Evolutionary conservation across 2,797 vertebrate species (phyloP).

Genomic region (Petrocephalus schoutedeni): DNA sequence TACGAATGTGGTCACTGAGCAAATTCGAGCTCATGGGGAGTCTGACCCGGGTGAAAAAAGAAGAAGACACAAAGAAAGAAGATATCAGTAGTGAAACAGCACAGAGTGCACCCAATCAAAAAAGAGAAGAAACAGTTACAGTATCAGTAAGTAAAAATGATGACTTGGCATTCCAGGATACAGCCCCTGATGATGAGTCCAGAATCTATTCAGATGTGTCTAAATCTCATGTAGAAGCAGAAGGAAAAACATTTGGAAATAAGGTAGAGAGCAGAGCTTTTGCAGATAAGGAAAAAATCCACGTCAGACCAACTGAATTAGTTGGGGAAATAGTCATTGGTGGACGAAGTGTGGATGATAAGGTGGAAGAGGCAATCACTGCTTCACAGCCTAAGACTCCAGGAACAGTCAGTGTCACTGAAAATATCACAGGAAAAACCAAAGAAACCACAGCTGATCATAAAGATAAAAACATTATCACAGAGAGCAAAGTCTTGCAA

Average conservation of each 20-base stretch:
- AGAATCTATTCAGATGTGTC: slow-evolving; percentile 30
- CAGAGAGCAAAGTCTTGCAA: slow-evolving; percentile 1
- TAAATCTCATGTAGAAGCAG: slow-evolving; percentile 28
- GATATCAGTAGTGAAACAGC: slow-evolving; percentile 8
- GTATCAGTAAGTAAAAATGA: slow-evolving; percentile 23
- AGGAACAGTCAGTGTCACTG: not conserved
- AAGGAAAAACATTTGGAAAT: slow-evolving; percentile 30
- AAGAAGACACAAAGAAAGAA: slow-evolving; percentile 8
- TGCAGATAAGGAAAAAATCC: not conserved
- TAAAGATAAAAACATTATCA: not conserved
- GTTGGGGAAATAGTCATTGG: not conserved
- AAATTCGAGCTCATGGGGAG: slow-evolving; percentile 65
- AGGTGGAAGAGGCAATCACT: not conserved
- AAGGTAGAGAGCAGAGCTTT: slow-evolving; percentile 18
- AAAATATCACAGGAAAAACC: slow-evolving; percentile 21
- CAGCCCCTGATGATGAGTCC: slow-evolving; percentile 29
- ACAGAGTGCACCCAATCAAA: slow-evolving; percentile 21
- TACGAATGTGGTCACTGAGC: slow-evolving; percentile 57
- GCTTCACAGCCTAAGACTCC: not conserved
- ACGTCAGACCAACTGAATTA: not conserved
- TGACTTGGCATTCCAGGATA: slow-evolving; percentile 27
- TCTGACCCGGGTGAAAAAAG: slow-evolving; percentile 45
- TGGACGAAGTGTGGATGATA: not conserved
- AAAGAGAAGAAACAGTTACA: slow-evolving; percentile 17
- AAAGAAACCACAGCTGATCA: slow-evolving; percentile 9